Evolutionary conservation across 2,888 invertebrate genomes (phyloP), one percentile per base, ranked within the genome.

Genomic region (Lithodes maja): DNA sequence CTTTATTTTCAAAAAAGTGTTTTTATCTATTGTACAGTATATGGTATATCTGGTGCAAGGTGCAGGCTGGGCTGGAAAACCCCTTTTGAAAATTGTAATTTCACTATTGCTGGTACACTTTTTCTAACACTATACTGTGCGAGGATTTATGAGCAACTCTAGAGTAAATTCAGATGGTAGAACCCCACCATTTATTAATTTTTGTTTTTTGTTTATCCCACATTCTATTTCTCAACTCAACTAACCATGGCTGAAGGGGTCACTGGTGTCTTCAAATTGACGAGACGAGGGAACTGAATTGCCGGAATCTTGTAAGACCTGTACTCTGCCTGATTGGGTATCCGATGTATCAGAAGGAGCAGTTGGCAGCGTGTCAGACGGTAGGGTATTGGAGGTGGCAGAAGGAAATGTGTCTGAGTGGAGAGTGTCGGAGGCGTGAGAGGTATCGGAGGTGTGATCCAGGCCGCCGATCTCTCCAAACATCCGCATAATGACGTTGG

Each of bases 381-480:
- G 71, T 0, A 71, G 71, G 15, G 71, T 71, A 17, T n/a, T 71
- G 71, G 71, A 71, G 0, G 71, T 3, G 17, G 71, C 71, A 71
- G 71, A 71, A 1, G 17, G 71, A 17, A 71, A 17, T 12, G 71
- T 71, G 17, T 71, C 71, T n/a, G 89, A 89, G 50, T 17, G 74
- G 54, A 85, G 68, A 3, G 88, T 85, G 69, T 89, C 81, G 12
- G 89, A 89, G 9, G 81, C 78, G 80, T 84, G 79, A 50, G 85
- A 81, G 33, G 89, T 81, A 15, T 53, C 69, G 54, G 84, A 71
- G 3, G 85, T 77, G 69, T 83, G 82, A 53, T 90, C 87, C 52
- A 83, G 85, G 53, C 55, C 91, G 17, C 55, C 91, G 17, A 91
- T 86, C 33, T 90, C 90, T 55, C 88, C 89, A 79, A 90, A 91